Percentiles rank a stretch among this genome's conserved stretches.
Evolutionary conservation across 2,113 vertebrate genomes (phyloP).

Genomic region (Casuarius casuarius): DNA sequence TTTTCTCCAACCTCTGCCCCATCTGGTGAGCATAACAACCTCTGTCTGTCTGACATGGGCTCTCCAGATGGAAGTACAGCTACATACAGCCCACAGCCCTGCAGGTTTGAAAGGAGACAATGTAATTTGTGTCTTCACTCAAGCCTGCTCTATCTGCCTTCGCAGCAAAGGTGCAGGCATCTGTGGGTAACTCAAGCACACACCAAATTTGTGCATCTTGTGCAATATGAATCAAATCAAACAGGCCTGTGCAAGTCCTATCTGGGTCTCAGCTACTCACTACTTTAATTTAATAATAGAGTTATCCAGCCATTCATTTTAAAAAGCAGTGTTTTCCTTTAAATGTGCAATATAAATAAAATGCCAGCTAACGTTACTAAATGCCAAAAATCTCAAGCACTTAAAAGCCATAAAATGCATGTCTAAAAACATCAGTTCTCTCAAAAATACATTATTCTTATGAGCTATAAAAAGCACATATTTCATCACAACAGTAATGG

Average conservation of each 20-base stretch:
- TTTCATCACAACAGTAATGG: neutral
- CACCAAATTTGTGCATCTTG: neutral
- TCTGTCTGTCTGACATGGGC: neutral
- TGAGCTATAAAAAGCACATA: constrained; percentile 7
- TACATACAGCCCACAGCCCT: neutral
- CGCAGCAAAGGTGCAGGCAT: neutral
- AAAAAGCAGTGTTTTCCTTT: neutral
- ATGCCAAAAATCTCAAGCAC: constrained; percentile 5
- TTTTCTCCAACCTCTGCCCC: neutral
- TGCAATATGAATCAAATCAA: neutral
- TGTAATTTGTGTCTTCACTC: neutral
- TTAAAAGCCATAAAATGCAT: neutral
- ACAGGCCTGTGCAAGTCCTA: neutral
- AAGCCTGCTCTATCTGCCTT: neutral
- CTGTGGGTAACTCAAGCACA: neutral
- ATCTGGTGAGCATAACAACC: neutral
- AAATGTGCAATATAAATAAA: neutral
- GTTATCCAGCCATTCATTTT: neutral
- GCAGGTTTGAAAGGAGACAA: neutral
- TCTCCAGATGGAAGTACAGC: neutral
- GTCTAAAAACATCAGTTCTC: neutral
- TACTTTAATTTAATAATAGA: neutral
- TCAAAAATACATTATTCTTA: neutral
- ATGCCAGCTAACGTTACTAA: neutral
- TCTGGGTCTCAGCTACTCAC: neutral